These are phyloP conservation scores for Phrynocephalus versicolor DNA, from an alignment of 2,113 vertebrate genomes.

Conservation along the genomic window DNA sequence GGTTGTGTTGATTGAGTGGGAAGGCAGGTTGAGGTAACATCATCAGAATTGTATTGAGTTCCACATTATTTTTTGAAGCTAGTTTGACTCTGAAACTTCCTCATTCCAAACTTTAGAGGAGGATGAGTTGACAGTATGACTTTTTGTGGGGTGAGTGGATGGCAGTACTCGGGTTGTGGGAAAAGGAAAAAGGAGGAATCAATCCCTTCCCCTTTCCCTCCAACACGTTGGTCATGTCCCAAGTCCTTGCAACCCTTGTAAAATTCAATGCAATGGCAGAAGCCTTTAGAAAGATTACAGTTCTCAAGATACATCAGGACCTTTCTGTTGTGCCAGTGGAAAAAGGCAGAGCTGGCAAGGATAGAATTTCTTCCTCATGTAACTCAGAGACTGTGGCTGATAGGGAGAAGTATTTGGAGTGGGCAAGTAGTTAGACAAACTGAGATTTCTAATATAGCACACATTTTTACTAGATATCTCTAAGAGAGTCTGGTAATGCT, in stretches of 20 bases:
- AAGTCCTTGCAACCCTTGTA: not conserved
- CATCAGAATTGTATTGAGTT: not conserved
- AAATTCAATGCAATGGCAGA: not conserved
- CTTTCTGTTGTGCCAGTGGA: not conserved
- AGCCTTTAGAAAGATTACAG: not conserved
- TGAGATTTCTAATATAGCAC: not conserved
- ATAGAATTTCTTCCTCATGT: not conserved
- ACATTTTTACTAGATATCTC: too few relatives aligned
- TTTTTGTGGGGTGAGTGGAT: too few relatives aligned
- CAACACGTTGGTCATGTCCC: not conserved
- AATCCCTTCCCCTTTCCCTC: too few relatives aligned
- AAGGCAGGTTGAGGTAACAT: not conserved
- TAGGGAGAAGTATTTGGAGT: not conserved
- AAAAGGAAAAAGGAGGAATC: too few relatives aligned
- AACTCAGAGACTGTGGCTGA: not conserved
- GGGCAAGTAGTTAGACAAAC: not conserved
- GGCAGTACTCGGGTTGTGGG: too few relatives aligned
- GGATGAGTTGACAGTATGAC: too few relatives aligned
- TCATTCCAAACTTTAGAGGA: not conserved
- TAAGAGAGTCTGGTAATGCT: too few relatives aligned
- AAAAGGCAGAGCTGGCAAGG: too few relatives aligned
- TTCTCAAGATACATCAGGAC: not conserved
- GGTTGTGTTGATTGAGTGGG: not conserved
- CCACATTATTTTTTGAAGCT: too few relatives aligned
- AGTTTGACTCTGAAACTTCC: not conserved